Evolutionary conservation across 2,113 vertebrate species (phyloP), one percentile per base, ranked within the genome.

Genomic region (Suricata suricatta): DNA sequence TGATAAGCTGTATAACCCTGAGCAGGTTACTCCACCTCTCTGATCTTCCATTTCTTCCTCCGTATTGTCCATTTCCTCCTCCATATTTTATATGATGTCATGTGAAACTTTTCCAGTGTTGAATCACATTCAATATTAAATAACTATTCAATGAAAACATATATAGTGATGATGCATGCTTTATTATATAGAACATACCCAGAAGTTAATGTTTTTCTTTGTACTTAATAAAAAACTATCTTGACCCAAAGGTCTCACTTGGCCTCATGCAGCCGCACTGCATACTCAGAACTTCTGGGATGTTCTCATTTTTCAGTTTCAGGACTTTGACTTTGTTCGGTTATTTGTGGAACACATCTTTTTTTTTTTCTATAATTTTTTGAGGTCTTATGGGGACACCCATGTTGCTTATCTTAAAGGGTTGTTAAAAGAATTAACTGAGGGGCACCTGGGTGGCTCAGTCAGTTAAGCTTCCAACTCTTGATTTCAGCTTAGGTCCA

Each of bases 281-380:
- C 10, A 27, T n/a, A 50, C 19, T 79, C 50, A 89, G 82, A 82
- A 31, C 41, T 91, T 63, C 50, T 38, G 52, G 47, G 74, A 92
- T 54, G 69, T 16, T 97, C 80, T 88, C 72, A 52, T 79, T 93
- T 93, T 93, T 97, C 80, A 21, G 95, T 97, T 97, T 96, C 63
- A 82, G 72, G 52, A 63, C 21, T 76, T 94, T 90, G 52, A 72
- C 29, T 97, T 92, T 68, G 13, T 87, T 97, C 54, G 10, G n/a
- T 96, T 92, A 50, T 82, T 69, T 60, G 33, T 69, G 63, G 86
- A 44, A n/a, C 1, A 14, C 21, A 47, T 38, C 72, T 25, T 44
- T n/a, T 2, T 60, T 44, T 52, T 74, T 60, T 80, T 74, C 47
- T 80, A 52, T 57, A 47, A 35, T 27, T 82, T 21, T 64, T 47